Evolutionary conservation across 2,797 vertebrate species (phyloP).

Genomic region (Sebastes steindachneri): DNA sequence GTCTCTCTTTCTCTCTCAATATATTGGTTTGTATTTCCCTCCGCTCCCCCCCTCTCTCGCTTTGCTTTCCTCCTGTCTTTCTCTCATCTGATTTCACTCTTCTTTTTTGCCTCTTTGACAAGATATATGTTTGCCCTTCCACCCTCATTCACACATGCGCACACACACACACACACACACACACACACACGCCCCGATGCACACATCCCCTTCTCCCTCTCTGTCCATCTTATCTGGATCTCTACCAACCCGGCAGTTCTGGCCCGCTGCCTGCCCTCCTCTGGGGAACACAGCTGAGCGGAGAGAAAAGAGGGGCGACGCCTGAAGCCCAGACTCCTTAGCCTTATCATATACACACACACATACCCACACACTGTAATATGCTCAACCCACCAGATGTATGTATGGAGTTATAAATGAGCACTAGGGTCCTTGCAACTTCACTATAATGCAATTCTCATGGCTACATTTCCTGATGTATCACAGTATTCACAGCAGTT

Average conservation of each 20-base stretch:
- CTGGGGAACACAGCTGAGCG: constrained; percentile 56
- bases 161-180: background rate
- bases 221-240: constrained; percentile 70
- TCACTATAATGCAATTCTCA: constrained; percentile 7
- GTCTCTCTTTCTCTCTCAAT: background rate
- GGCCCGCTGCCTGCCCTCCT: constrained; percentile 56
- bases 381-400: background rate
- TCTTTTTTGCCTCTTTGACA: constrained; percentile 29
- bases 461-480: constrained; percentile 7
- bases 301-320: constrained; percentile 50
- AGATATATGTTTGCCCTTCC: constrained; percentile 38
- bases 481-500: constrained; percentile 10
- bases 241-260: constrained; percentile 57
- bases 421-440: background rate
- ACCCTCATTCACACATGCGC: constrained; percentile 24
- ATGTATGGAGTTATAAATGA: constrained; percentile 3
- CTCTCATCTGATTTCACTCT: constrained; percentile 23
- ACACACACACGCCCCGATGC: constrained; percentile 2
- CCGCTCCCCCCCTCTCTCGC: background rate
- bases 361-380: constrained; percentile 4
- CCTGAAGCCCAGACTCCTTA: constrained; percentile 50
- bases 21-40: background rate
- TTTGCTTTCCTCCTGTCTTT: constrained; percentile 3
- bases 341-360: constrained; percentile 25
- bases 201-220: constrained; percentile 35